Evolutionary conservation across 2,888 invertebrate genomes (phyloP).

Genomic region (Parnassius glacialis): DNA sequence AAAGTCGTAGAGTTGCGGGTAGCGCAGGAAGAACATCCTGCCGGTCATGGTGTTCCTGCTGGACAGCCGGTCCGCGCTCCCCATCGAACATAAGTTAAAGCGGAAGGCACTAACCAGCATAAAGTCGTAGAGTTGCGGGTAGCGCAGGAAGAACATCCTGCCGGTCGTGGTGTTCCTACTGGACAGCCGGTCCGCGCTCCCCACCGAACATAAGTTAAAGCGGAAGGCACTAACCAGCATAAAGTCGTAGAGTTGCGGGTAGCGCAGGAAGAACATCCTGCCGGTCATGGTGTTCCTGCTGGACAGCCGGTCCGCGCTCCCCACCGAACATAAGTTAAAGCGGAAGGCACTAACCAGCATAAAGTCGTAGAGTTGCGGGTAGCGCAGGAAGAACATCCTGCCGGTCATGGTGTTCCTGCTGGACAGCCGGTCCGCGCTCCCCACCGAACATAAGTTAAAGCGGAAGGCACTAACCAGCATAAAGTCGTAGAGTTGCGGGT

Average conservation of each 20-base stretch:
- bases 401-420: slow-evolving; percentile 87
- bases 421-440: slow-evolving; percentile 56
- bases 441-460: slow-evolving; percentile 59
- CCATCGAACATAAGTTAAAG: slow-evolving; percentile 59
- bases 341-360: slow-evolving; percentile 57
- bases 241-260: slow-evolving; percentile 79
- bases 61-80: slow-evolving; percentile 56
- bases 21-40: slow-evolving; percentile 88
- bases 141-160: slow-evolving; percentile 88
- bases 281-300: slow-evolving; percentile 87
- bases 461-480: slow-evolving; percentile 57
- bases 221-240: slow-evolving; percentile 57
- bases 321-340: slow-evolving; percentile 59
- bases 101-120: slow-evolving; percentile 57
- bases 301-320: slow-evolving; percentile 56
- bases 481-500: slow-evolving; percentile 79
- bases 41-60: slow-evolving; percentile 87
- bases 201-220: slow-evolving; percentile 59
- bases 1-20: slow-evolving; percentile 79
- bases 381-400: slow-evolving; percentile 88
- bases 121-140: slow-evolving; percentile 79
- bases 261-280: slow-evolving; percentile 88
- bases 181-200: slow-evolving; percentile 56
- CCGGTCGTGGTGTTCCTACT: slow-evolving; percentile 87
- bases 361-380: slow-evolving; percentile 79